A percentile compares a stretch with the other conserved stretches of the same genome.
Conservation (phyloP, 1,140 invertebrate species). For the Pseudomyrmex sp. region DNA sequence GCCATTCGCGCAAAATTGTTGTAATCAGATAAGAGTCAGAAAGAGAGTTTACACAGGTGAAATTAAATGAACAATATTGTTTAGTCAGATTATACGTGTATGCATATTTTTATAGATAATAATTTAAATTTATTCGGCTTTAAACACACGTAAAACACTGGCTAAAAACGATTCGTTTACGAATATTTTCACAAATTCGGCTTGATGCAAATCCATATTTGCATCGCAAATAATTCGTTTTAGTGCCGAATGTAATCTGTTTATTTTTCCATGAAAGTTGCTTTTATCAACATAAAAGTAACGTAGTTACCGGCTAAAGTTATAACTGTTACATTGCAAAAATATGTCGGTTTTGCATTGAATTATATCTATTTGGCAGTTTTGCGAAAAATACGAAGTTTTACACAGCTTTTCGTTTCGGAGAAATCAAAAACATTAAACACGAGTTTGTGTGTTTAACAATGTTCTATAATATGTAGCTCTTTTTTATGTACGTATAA, state of each 20-base stretch:
- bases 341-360: not conserved
- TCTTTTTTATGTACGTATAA: too few relatives aligned
- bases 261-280: slow-evolving; percentile 18
- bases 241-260: slow-evolving; percentile 32
- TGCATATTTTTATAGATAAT: slow-evolving; percentile 39
- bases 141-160: slow-evolving; percentile 6
- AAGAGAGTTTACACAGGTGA: slow-evolving; percentile 10
- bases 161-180: slow-evolving; percentile 32
- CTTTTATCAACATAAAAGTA: slow-evolving; percentile 13
- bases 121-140: slow-evolving; percentile 24
- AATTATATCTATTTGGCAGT: not conserved
- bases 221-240: slow-evolving; percentile 40
- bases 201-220: slow-evolving; percentile 24
- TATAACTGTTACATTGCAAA: slow-evolving; percentile 17
- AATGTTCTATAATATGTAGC: too few relatives aligned
- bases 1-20: not conserved
- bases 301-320: slow-evolving; percentile 1
- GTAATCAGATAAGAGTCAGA: not conserved
- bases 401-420: not conserved
- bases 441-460: too few relatives aligned
- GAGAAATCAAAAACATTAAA: too few relatives aligned
- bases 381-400: not conserved
- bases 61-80: not conserved
- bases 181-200: slow-evolving; percentile 23
- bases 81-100: not conserved